Base-by-base conservation (phyloP, 2,888 invertebrate genomes). In the Drosophila maculinotata region DNA sequence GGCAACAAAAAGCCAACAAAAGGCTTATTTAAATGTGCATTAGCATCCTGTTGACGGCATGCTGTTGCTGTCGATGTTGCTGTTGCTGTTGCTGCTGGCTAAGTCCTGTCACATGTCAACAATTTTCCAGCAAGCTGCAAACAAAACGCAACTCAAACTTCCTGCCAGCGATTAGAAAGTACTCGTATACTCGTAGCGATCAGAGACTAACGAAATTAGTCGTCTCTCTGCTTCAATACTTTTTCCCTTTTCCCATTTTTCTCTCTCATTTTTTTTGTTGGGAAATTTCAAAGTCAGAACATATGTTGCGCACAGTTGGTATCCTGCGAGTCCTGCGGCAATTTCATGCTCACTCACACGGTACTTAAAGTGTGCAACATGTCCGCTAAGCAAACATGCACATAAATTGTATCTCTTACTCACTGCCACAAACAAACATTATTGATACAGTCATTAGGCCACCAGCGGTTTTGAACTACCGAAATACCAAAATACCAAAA, bases 101-200 rank as follows among this genome's bases (percentile, higher is more conserved):
- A 81, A 87, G 87, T 85, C 81, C 59, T 87, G 82, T 81, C 87
- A 81, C 85, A 81, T 81, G 87, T 87, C 87, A 81, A 84, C 71
- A 77, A 33, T 65, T 81, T 70, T 33, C 35, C 53, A 33, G 38
- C 57, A 17, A 17, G 23, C 66, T 20, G 53, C 60, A 52, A 48
- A 60, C 57, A 20, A 7, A 33, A 53, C 36, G 53, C 71, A 51
- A 33, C 14, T 54, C 38, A 70, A 76, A 72, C 71, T 71, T 72
- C 71, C 71, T 72, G 71, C 38, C 42, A 17, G 58, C 71, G 71
- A 72, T 72, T 72, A 72, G 71, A 57, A 67, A 67, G 52, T 53
- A 47, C 36, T 28, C 42, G 35, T 47, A 51, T 53, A 47, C 36
- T 28, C 42, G 35, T 47, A 51, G 45, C 49, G 51, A 44, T 44